Evolutionary conservation across 2,797 vertebrate species (phyloP), one percentile per base, ranked within the genome.

Genomic region (Typhlichthys subterraneus): DNA sequence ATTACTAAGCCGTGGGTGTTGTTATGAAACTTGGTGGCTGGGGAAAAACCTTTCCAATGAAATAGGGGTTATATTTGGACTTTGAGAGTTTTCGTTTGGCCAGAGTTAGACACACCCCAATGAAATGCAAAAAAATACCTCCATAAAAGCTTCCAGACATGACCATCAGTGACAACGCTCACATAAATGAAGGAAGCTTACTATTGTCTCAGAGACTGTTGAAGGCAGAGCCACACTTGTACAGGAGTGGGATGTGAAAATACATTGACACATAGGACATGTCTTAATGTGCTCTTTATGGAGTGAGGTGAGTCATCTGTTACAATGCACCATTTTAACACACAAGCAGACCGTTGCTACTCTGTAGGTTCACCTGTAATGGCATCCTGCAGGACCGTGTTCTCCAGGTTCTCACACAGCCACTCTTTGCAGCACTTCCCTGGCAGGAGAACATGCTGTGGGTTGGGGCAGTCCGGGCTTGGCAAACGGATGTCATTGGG

Each of bases 361-460:
- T 49, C 12, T 0, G 13, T 17, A 2, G 2, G 15, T 31, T 76
- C 83, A 95, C 94, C 94, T 90, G 88, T 79, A 59, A 91, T 85
- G 15, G 85, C 87, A 1, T 92, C 90, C 71, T 73, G 86, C 17
- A 88, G 83, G 59, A 92, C 70, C 0, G 74, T 88, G 87, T 79
- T 86, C 62, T 87, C 73, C n/a, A 82, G 81, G 79, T 85, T 88
- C 67, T 95, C 92, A 1, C 97, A 99, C 84, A 96, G 87, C 97
- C 97, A 99, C 73, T 96, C 94, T 0, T 91, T 94, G 76, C 97
- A 99, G 91, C 97, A 99, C 74, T 93, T 94, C 15, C 96, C 97
- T 0, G 93, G 95, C 2, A 96, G 70, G 38, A 90, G 88, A 7
- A 97, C 57, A 0, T 82, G 88, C 50, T 87, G 91, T 0, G 97